Percentiles rank a stretch among this genome's conserved stretches.
Conservation (phyloP, 2,888 invertebrate species). For the Lasioglossum zephyrum region DNA sequence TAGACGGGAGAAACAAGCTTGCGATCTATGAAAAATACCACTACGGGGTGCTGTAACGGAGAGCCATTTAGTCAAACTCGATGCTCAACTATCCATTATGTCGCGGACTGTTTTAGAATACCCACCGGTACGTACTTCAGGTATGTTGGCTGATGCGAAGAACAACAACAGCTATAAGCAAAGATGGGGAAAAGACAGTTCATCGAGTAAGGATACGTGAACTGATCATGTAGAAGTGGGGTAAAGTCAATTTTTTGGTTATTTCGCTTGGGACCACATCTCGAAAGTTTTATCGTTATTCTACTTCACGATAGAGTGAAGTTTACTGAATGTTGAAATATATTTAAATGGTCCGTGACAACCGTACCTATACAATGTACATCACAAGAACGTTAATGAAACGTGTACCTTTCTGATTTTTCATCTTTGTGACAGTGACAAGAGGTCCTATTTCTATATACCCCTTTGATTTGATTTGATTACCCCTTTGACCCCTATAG, state of each 20-base stretch:
- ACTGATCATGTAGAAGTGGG: background rate
- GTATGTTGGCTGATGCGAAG: background rate
- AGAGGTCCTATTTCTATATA: too few species aligned
- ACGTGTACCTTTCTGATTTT: slow-evolving; percentile 6
- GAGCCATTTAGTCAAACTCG: slow-evolving; percentile 5
- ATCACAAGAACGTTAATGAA: slow-evolving; percentile 14
- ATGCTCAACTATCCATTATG: background rate
- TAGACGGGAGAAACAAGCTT: background rate
- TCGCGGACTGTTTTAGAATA: background rate
- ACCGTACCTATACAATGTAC: background rate
- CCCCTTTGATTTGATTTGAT: too few species aligned
- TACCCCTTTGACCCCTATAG: too few species aligned
- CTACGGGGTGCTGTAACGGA: background rate
- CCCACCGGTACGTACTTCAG: background rate
- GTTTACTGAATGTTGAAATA: background rate
- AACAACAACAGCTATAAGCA: background rate
- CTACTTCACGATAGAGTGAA: background rate
- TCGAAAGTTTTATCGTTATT: background rate
- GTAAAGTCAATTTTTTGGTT: background rate
- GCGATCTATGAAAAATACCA: background rate
- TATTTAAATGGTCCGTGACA: background rate
- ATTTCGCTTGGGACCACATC: background rate
- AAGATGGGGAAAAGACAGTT: background rate
- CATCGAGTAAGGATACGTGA: background rate
- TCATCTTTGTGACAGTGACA: too few species aligned